A percentile compares a stretch with the other conserved stretches of the same genome.
Conservation (phyloP, 2,888 invertebrate genomes). For the Emmelina monodactyla region DNA sequence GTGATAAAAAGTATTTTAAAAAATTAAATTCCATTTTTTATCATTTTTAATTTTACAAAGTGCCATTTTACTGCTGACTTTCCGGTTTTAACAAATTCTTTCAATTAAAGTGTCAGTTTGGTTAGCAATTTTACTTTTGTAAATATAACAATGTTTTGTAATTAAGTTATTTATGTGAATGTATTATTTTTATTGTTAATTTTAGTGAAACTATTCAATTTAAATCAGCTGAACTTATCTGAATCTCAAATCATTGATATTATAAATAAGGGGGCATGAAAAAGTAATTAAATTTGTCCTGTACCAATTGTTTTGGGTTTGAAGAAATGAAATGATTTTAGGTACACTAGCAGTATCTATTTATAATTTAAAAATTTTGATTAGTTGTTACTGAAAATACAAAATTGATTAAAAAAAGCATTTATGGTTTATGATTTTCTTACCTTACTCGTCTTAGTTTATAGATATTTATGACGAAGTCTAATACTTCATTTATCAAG, state of each 20-base stretch:
- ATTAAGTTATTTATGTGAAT: conserved; percentile 62
- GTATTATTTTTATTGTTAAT: conserved; percentile 46
- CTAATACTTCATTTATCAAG: no score
- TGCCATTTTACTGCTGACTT: conserved; percentile 55
- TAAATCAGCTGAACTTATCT: conserved; percentile 60
- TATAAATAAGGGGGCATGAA: conserved; percentile 37
- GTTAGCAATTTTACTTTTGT: conserved; percentile 40
- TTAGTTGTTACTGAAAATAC: conserved; percentile 66
- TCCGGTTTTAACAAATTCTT: conserved; percentile 25
- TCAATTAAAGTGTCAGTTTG: conserved; percentile 15
- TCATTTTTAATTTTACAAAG: conserved; percentile 12
- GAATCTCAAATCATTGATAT: conserved; percentile 60
- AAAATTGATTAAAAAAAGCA: conserved; percentile 60
- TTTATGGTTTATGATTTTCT: no score
- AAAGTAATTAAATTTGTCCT: conserved; percentile 57
- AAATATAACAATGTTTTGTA: conserved; percentile 38
- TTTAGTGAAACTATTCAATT: conserved; percentile 40
- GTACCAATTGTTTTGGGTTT: conserved; percentile 42
- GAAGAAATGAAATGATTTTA: conserved; percentile 47
- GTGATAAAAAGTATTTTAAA: conserved; percentile 32
- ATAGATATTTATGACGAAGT: no score
- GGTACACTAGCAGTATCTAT: conserved; percentile 59
- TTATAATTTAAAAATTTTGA: conserved; percentile 62
- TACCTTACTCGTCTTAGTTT: no score
- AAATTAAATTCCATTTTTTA: not conserved